A percentile compares a stretch with the other conserved stretches of the same genome.
Conservation (phyloP, 1,140 invertebrate species). For the Pseudachorutes palmiensis region DNA sequence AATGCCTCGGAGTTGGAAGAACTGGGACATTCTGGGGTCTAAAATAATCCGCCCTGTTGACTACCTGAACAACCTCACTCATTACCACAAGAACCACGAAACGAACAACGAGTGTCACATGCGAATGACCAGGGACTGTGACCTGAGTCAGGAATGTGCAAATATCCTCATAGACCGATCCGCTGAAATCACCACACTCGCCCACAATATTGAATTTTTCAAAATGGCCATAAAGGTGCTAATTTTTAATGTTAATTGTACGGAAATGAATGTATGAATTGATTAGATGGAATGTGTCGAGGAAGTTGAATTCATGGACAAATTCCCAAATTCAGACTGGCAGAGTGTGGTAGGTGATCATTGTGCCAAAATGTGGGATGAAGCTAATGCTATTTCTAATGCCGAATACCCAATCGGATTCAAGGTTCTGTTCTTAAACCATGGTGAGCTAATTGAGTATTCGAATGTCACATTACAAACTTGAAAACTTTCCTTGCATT, state of each 20-base stretch:
- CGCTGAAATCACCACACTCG: not conserved
- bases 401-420: not conserved
- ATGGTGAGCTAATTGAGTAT: no score
- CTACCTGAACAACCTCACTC: not conserved
- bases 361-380: constrained; percentile 7
- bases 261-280: not conserved
- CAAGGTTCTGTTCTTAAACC: not conserved
- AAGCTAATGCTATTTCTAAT: constrained; percentile 1
- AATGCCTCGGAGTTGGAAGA: not conserved
- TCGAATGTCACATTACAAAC: no score
- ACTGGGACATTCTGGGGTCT: not conserved
- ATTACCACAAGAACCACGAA: not conserved
- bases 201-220: constrained; percentile 4
- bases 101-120: not conserved
- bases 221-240: not conserved
- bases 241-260: not conserved
- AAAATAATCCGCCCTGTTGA: not conserved
- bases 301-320: not conserved
- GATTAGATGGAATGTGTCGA: not conserved
- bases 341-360: not conserved
- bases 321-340: not conserved
- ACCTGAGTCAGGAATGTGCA: not conserved
- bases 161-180: not conserved
- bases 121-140: not conserved
- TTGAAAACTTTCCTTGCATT: not conserved